phyloP scores from a whole-genome alignment of 2,888 invertebrate species.

The Urechis unicinctus region DNA sequence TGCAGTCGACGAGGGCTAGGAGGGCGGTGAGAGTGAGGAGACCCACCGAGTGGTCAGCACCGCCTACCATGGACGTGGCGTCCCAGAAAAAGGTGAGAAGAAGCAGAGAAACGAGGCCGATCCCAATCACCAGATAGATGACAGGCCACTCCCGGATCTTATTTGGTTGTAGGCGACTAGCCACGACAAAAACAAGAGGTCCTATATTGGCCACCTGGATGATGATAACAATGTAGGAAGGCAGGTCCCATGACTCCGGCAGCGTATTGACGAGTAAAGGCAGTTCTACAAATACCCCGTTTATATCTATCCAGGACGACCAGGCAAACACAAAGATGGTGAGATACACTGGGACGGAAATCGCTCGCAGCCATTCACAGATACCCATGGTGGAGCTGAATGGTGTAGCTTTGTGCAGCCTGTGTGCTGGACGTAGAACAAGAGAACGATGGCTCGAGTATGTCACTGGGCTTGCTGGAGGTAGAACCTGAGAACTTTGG shows the following conservation, averaged over 20 bases:
- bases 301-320: constrained; percentile 76
- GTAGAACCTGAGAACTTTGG: too few species aligned
- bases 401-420: too few species aligned
- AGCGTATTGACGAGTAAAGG: constrained; percentile 74
- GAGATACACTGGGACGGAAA: constrained; percentile 35
- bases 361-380: not conserved
- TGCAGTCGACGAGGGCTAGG: constrained; percentile 72
- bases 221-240: constrained; percentile 74
- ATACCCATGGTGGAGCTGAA: too few species aligned
- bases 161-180: constrained; percentile 6
- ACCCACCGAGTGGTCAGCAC: constrained; percentile 39
- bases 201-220: constrained; percentile 74
- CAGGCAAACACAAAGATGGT: constrained; percentile 67
- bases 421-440: too few species aligned
- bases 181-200: constrained; percentile 63
- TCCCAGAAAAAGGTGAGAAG: constrained; percentile 55
- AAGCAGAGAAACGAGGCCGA: constrained; percentile 47
- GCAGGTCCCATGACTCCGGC: constrained; percentile 81
- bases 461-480: too few species aligned
- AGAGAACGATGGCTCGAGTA: too few species aligned
- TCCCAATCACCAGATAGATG: constrained; percentile 49
- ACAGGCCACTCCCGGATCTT: constrained; percentile 39
- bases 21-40: constrained; percentile 63
- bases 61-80: constrained; percentile 55
- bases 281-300: constrained; percentile 79